Percentiles rank a stretch among this genome's conserved stretches.
Conservation (phyloP, 2,888 invertebrate genomes). For the Tryphoninae sp. region DNA sequence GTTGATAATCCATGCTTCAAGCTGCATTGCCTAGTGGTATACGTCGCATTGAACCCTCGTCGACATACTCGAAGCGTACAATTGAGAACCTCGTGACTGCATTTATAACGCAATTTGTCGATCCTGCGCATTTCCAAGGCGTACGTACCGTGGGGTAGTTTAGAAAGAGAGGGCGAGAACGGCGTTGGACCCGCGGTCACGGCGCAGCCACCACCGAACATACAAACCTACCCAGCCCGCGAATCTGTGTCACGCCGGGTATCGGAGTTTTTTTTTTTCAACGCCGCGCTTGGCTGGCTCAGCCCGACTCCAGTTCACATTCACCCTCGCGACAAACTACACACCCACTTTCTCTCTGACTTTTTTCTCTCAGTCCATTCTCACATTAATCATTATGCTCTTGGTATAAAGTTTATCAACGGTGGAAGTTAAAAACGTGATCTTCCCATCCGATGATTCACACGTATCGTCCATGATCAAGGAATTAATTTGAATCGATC, state of each 20-base stretch:
- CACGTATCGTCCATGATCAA: not conserved
- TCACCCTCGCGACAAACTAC: slow-evolving; percentile 63
- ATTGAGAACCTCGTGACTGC: slow-evolving; percentile 45
- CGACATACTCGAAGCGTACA: slow-evolving; percentile 9
- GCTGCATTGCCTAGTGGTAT: slow-evolving; percentile 29
- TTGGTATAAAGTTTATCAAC: not conserved
- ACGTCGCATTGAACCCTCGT: slow-evolving; percentile 35
- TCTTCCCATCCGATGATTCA: not conserved
- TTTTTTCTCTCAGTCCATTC: not conserved
- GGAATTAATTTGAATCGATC: not conserved
- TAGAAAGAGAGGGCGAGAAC: slow-evolving; percentile 7
- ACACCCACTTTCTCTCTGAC: not conserved
- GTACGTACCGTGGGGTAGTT: slow-evolving; percentile 19
- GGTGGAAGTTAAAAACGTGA: not conserved
- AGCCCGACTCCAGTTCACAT: slow-evolving; percentile 66
- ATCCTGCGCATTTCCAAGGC: slow-evolving; percentile 54
- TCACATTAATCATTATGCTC: not conserved
- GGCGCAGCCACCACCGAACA: slow-evolving; percentile 69
- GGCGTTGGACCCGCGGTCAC: slow-evolving; percentile 66
- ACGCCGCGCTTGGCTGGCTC: slow-evolving; percentile 31
- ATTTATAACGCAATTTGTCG: slow-evolving; percentile 62
- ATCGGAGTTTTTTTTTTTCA: slow-evolving; percentile 61
- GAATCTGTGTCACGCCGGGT: slow-evolving; percentile 75
- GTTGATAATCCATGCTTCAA: slow-evolving; percentile 35
- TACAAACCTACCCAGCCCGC: slow-evolving; percentile 61